A percentile compares a stretch with the other conserved stretches of the same genome.
phyloP scores from a whole-genome alignment of 2,888 invertebrate genomes.

The Bhutanitis thaidina region DNA sequence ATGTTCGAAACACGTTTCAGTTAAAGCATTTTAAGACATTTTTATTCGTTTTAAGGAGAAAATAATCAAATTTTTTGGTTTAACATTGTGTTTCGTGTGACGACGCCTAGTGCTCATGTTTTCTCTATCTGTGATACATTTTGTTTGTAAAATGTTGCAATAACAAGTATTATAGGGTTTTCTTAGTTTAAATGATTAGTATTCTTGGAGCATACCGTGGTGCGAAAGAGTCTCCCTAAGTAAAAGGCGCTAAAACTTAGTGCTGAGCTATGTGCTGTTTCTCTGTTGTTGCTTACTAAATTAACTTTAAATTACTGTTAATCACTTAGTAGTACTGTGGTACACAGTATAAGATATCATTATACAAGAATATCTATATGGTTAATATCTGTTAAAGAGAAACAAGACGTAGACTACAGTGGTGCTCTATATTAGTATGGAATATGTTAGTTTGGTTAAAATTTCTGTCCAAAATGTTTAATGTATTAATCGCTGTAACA shows the following conservation, averaged over 20 bases:
- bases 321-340: no score
- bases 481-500: slow-evolving; percentile 53
- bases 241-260: slow-evolving; percentile 9
- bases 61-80: slow-evolving; percentile 29
- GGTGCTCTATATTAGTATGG: neutral
- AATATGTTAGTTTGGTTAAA: slow-evolving; percentile 10
- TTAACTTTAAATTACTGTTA: no score
- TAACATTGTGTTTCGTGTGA: slow-evolving; percentile 23
- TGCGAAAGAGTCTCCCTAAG: neutral
- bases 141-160: slow-evolving; percentile 65
- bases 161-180: slow-evolving; percentile 56
- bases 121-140: slow-evolving; percentile 74
- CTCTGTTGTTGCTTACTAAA: no score
- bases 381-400: no score
- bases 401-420: no score
- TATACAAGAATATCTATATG: no score
- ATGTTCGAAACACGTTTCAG: slow-evolving; percentile 8
- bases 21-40: slow-evolving; percentile 8
- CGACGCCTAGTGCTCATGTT: slow-evolving; percentile 41
- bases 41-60: slow-evolving; percentile 17
- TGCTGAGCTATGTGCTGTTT: neutral
- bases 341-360: no score
- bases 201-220: slow-evolving; percentile 8
- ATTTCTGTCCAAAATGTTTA: slow-evolving; percentile 29
- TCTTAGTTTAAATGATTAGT: slow-evolving; percentile 27